Evolutionary conservation across 2,113 vertebrate species (phyloP), one percentile per base, ranked within the genome.

Genomic region (Cisticola juncidis): DNA sequence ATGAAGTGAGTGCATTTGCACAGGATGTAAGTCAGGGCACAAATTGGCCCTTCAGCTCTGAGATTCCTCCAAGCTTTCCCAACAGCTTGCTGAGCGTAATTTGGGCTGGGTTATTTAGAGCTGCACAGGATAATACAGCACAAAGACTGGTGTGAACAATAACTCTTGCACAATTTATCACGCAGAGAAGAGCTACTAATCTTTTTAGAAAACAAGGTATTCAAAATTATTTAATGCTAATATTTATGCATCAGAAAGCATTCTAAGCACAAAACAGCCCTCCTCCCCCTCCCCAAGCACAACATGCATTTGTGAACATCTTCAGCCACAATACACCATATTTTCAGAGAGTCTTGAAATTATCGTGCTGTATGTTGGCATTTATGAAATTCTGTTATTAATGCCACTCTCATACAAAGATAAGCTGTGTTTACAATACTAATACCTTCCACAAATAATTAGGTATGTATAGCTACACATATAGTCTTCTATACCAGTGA

Each of bases 171-270:
- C 97, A 97, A 98, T 98, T 98, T 98, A 98, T 98, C 98, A 98
- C 95, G 25, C 68, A 35, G 95, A 96, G 97, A 98, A 97, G 97
- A 97, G 95, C 97, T 95, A 98, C 98, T 98, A 98, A 98, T 98
- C 98, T 98, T 98, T 98, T 97, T 92, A 93, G 97, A 97, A 98
- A 98, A 98, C 97, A 98, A 98, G 97, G 97, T 97, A 98, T 98
- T 98, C 97, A 97, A 94, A 96, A 97, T 98, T 98, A 98, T 98
- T 98, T 98, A 98, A 98, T 95, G 98, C 98, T 97, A 96, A 97
- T 98, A 98, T 98, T 98, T 98, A 98, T 97, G 98, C 97, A 96
- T 94, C 96, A 82, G 97, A 97, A 98, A 97, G 96, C 97, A 95
- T 90, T 64, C 96, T 93, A 96, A 96, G 95, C 95, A 93, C 88